These are phyloP conservation scores for Galbula dea DNA, from an alignment of 2,113 vertebrate genomes.

Conservation along the genomic window DNA sequence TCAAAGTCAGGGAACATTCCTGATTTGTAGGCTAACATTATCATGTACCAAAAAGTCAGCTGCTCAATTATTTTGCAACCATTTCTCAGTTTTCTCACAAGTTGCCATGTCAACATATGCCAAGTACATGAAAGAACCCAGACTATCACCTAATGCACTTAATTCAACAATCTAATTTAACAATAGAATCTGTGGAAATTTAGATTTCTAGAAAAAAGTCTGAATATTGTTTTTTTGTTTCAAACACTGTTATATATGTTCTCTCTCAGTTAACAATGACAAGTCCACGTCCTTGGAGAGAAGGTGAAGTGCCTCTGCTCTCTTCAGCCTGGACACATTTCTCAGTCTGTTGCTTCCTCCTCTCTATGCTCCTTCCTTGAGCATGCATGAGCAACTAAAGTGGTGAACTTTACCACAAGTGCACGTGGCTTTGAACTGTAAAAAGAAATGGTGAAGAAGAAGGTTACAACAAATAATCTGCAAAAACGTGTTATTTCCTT, in stretches of 20 bases:
- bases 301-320: not conserved
- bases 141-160: not conserved
- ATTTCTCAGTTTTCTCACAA: not conserved
- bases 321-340: not conserved
- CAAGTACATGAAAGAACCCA: not conserved
- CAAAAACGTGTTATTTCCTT: not conserved
- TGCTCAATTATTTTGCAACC: not conserved
- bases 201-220: not conserved
- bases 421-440: not conserved
- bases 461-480: not conserved
- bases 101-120: not conserved
- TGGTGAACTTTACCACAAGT: too few species aligned
- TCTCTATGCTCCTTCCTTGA: not conserved
- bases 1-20: not conserved
- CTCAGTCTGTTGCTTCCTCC: not conserved
- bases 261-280: not conserved
- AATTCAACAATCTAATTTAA: not conserved
- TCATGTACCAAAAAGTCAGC: not conserved
- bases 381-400: too few species aligned
- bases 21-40: not conserved
- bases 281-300: not conserved
- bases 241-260: not conserved
- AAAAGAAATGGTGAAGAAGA: not conserved
- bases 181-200: not conserved
- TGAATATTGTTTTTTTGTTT: not conserved